Conservation (phyloP, 1,140 invertebrate species). For the Physella acuta region DNA sequence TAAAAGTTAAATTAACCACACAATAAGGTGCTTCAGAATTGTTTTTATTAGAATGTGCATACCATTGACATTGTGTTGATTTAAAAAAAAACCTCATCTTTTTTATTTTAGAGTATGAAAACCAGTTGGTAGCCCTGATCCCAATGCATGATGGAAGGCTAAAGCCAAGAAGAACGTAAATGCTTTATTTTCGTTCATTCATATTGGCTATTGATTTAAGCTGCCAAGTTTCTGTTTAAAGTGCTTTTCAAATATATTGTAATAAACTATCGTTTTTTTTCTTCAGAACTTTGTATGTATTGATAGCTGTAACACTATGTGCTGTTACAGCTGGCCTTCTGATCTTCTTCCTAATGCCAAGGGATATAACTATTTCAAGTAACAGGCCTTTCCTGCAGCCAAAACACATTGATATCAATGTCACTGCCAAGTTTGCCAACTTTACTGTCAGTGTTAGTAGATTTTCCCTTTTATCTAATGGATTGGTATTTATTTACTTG, state of each 20-base stretch:
- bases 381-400: slow-evolving; percentile 40
- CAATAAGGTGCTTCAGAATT: no score
- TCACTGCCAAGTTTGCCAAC: slow-evolving; percentile 36
- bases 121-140: slow-evolving; percentile 58
- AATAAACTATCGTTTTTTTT: no score
- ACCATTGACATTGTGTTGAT: no score
- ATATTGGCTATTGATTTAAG: no score
- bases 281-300: slow-evolving; percentile 48
- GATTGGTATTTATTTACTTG: background rate
- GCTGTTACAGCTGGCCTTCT: slow-evolving; percentile 38
- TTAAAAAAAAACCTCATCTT: no score
- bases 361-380: slow-evolving; percentile 44
- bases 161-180: slow-evolving; percentile 59
- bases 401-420: slow-evolving; percentile 38
- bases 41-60: no score
- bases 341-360: slow-evolving; percentile 51
- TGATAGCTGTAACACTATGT: slow-evolving; percentile 42
- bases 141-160: slow-evolving; percentile 57
- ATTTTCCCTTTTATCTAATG: background rate
- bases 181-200: slow-evolving; percentile 8
- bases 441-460: slow-evolving; percentile 43
- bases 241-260: no score
- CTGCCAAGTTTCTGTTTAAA: no score
- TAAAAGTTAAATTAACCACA: no score
- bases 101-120: slow-evolving; percentile 57